Conservation (phyloP, 2,797 vertebrate genomes). For the Cheirogaleus major region DNA sequence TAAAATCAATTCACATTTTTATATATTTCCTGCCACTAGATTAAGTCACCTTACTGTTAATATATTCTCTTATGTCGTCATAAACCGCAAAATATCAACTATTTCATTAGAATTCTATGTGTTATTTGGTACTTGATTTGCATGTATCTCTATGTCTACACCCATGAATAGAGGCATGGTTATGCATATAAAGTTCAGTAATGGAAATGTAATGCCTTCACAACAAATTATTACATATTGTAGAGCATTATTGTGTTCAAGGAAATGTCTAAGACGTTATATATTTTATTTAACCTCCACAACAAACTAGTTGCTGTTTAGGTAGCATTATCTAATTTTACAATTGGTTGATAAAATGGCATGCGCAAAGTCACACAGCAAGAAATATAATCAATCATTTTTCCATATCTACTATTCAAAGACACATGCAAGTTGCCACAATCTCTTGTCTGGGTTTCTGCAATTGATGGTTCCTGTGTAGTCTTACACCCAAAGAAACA, state of each 20-base stretch:
- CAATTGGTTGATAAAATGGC: not conserved
- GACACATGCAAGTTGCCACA: not conserved
- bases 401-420: not conserved
- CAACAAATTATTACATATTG: not conserved
- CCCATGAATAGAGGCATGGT: not conserved
- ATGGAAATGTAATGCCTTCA: not conserved
- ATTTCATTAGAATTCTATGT: not conserved
- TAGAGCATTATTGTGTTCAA: not conserved
- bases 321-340: not conserved
- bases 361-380: not conserved
- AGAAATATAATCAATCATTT: not conserved
- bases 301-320: not conserved
- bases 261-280: not conserved
- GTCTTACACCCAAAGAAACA: not conserved
- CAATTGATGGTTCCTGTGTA: not conserved
- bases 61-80: not conserved
- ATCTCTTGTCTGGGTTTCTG: not conserved
- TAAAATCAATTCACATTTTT: not conserved
- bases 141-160: not conserved
- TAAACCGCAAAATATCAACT: not conserved
- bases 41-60: not conserved
- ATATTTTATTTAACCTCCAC: not conserved
- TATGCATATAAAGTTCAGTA: not conserved
- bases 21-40: not conserved
- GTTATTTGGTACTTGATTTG: not conserved